Evolutionary conservation across 2,888 invertebrate genomes (phyloP), one percentile per base, ranked within the genome.

Genomic region (Zaprionus lineosus): DNA sequence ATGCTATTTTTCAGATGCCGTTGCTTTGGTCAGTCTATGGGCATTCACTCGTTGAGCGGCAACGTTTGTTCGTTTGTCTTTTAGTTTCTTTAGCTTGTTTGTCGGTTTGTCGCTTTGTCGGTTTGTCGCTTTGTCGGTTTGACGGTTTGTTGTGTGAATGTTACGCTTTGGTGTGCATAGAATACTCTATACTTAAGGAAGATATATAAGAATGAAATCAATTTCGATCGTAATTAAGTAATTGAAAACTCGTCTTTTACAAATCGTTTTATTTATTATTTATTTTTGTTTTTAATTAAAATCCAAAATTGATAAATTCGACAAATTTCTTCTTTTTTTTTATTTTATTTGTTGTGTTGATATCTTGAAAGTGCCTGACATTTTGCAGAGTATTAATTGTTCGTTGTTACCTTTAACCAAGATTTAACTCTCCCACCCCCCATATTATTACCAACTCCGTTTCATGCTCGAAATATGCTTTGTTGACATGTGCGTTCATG

Each of bases 391-490:
- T 19, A 19, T 19, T 5, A 19, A 19, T 3, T 3, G 5, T 19
- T 19, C 19, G 19, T n/a, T n/a, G n/a, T 5, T 21, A 7, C 21
- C 21, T 21, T 24, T n/a, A 24, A 3, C 2, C 2, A 7, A 3
- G 4, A 7, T 24, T 3, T 4, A 3, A 24, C 24, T 2, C 24
- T 8, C n/a, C 24, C n/a, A 8, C 24, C 24, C 15, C 28, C n/a
- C 1, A 21, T 26, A 11, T 11, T 12, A 28, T 16, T 44, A 4
- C 24, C 59, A 19, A 57, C 57, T 44, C 44, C 41, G 40, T 72
- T 72, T 29, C 28, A 66, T 68, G 67, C 67, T 47, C 41, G 21
- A 68, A 66, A 68, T 72, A 67, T 72, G 68, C 61, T 72, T 47
- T 51, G 74, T 51, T 62, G 69, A 57, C 69, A 68, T 62, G 53